Base-by-base conservation (phyloP, 2,797 vertebrate genomes). In the Labroides dimidiatus region DNA sequence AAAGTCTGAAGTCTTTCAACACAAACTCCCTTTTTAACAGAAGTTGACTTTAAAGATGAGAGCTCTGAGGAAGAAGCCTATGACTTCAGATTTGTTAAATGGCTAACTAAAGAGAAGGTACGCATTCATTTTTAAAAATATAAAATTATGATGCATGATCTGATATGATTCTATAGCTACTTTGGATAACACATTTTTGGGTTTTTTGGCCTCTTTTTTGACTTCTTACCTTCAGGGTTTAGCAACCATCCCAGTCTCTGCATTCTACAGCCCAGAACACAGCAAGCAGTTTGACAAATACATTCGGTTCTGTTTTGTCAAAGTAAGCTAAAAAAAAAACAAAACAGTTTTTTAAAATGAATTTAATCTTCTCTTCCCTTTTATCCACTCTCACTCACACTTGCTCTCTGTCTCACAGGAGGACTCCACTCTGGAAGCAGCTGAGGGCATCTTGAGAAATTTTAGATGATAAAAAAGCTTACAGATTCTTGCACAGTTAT, bases 51-150 rank as follows among this genome's bases (percentile, higher is more conserved):
- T 15, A 94, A 90, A 71, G 82, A 92, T 78, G 53, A 88, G 73
- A 1, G 65, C 72, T 81, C 89, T 21, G 79, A 89, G 24, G 24
- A 27, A 0, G 92, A 95, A 80, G 86, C 93, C 10, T 93, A 92
- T 0, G 97, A 99, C 87, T 93, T 89, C 53, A 92, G 87, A 85
- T 97, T 99, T 84, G 87, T 92, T 7, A 98, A 96, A 85, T 99
- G 98, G 97, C 95, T 99, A 63, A 91, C 94, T 21, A 97, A 95
- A 89, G 95, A 95, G 78, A 99, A 99, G 96, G 97, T 97, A 86
- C 6, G 24, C 24, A 3, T 6, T 27, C 24, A 27, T 27, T 27
- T 27, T 27, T n/a, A n/a, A n/a, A n/a, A n/a, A n/a, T n/a, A n/a
- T n/a, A n/a, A n/a, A n/a, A n/a, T n/a, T n/a, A n/a, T 17, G 6